These are phyloP conservation scores for Alligator sinensis DNA, from an alignment of 2,113 vertebrate genomes.

Conservation along the genomic window DNA sequence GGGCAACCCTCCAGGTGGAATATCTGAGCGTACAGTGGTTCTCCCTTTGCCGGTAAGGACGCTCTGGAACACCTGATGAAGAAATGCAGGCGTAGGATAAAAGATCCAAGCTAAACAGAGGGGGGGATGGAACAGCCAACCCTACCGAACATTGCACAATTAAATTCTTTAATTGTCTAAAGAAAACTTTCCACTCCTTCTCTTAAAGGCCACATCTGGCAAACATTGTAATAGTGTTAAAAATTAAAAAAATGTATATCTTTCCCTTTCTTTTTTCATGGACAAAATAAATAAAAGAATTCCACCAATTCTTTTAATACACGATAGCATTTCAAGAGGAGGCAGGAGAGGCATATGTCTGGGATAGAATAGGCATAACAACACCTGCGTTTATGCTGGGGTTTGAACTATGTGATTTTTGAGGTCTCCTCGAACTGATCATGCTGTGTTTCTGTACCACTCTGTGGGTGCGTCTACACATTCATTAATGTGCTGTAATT, in stretches of 20 bases:
- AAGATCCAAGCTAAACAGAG: conserved; percentile 69
- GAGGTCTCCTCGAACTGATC: no score
- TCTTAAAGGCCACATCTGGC: conserved; percentile 67
- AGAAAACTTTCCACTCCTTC: conserved; percentile 60
- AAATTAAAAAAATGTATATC: conserved; percentile 67
- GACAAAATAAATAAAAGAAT: conserved; percentile 65
- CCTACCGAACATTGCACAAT: conserved; percentile 2
- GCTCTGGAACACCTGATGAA: conserved; percentile 65
- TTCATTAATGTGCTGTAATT: no score
- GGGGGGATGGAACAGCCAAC: conserved; percentile 12
- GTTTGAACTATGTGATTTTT: no score
- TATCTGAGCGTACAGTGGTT: not conserved
- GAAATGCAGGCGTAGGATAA: conserved; percentile 22
- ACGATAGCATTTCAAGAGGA: not conserved
- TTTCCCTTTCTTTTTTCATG: conserved; percentile 45
- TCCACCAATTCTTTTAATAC: conserved; percentile 64
- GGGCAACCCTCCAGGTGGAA: not conserved
- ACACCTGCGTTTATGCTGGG: no score
- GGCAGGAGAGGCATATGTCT: not conserved
- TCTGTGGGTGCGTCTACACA: no score
- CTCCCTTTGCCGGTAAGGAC: conserved; percentile 17
- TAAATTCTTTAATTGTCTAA: conserved; percentile 17
- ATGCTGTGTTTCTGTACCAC: no score
- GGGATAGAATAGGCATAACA: no score
- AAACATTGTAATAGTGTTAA: conserved; percentile 47